These are phyloP conservation scores for Epinotia ramella DNA, from an alignment of 2,888 invertebrate genomes.

Conservation along the genomic window DNA sequence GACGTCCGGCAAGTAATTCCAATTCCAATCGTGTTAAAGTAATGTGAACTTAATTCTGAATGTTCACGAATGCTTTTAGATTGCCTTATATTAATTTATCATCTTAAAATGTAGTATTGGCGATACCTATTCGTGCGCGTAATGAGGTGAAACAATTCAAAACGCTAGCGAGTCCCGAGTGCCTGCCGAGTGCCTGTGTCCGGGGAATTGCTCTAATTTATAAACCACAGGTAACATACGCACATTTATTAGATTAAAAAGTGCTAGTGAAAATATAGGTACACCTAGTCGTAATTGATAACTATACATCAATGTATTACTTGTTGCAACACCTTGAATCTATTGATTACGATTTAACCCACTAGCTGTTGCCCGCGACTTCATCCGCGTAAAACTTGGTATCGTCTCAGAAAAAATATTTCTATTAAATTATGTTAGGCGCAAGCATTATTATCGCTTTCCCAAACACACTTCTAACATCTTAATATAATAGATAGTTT, in stretches of 20 bases:
- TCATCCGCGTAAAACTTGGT: too few species aligned
- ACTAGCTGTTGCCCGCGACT: too few species aligned
- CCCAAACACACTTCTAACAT: too few species aligned
- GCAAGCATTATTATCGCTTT: too few species aligned
- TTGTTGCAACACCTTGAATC: too few species aligned
- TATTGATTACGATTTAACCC: too few species aligned
- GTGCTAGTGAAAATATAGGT: not conserved
- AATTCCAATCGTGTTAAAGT: constrained; percentile 33
- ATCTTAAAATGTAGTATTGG: constrained; percentile 50
- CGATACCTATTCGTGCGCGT: constrained; percentile 70
- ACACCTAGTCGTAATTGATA: too few species aligned
- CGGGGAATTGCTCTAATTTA: constrained; percentile 52
- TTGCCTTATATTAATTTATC: constrained; percentile 22
- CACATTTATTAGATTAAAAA: constrained; percentile 13
- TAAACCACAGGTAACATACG: constrained; percentile 7
- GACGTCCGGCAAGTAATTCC: constrained; percentile 11
- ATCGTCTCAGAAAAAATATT: too few species aligned
- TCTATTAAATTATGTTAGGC: too few species aligned
- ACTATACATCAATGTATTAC: too few species aligned
- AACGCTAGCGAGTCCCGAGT: constrained; percentile 64
- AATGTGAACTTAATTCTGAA: constrained; percentile 48
- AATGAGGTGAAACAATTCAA: constrained; percentile 81
- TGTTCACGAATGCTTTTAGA: constrained; percentile 49
- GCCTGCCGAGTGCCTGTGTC: constrained; percentile 60
- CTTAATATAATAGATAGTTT: too few species aligned